phyloP scores from a whole-genome alignment of 2,888 invertebrate species.

The Netelia fuscicornis region DNA sequence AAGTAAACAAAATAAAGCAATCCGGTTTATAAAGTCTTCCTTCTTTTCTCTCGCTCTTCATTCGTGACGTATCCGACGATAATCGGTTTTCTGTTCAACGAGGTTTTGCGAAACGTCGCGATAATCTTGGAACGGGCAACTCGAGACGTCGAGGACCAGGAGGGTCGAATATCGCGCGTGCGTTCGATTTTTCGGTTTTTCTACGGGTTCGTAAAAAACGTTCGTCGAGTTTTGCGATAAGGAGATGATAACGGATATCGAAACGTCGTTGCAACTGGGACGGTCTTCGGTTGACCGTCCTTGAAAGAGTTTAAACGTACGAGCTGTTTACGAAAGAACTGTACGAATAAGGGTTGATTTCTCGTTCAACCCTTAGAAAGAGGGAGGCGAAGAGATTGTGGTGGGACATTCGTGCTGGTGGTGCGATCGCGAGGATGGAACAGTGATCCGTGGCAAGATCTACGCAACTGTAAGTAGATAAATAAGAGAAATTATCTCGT shows the following conservation, averaged over 20 bases:
- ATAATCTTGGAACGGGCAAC: background rate
- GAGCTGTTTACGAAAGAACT: conserved; percentile 4
- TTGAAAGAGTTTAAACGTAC: conserved; percentile 38
- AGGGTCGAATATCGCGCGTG: conserved; percentile 27
- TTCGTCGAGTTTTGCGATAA: conserved; percentile 27
- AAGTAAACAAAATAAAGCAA: background rate
- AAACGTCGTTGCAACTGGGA: conserved; percentile 30
- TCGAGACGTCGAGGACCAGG: background rate
- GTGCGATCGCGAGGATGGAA: conserved; percentile 62
- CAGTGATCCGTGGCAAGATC: conserved; percentile 62
- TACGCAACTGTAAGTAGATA: conserved; percentile 63
- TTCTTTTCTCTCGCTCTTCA: conserved; percentile 9
- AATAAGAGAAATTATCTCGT: conserved; percentile 28
- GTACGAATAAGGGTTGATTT: background rate
- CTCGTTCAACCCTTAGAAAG: background rate
- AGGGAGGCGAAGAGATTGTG: conserved; percentile 45
- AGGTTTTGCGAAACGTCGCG: conserved; percentile 24
- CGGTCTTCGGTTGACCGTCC: conserved; percentile 46
- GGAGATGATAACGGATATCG: background rate
- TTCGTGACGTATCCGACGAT: background rate
- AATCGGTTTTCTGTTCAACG: background rate
- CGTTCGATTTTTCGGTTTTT: conserved; percentile 26
- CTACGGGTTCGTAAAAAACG: background rate
- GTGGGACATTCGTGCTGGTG: conserved; percentile 61
- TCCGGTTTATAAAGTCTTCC: background rate